Percentiles rank a stretch among this genome's conserved stretches.
phyloP scores from a whole-genome alignment of 2,888 invertebrate species.

The Chesias legatella region DNA sequence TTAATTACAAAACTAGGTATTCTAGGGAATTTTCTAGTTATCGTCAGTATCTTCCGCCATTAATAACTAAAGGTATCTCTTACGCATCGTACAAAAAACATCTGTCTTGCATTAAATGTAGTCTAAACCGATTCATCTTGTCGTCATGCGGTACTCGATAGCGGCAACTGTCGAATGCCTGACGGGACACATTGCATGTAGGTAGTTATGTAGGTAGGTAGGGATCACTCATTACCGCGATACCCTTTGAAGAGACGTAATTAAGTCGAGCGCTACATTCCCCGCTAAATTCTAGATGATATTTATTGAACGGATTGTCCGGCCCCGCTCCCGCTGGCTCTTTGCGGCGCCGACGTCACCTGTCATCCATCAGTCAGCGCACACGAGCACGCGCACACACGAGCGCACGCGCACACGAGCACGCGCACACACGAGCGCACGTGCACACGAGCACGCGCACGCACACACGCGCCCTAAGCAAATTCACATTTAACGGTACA shows the following conservation, averaged over 20 bases:
- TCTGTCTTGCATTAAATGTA: not conserved
- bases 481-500: slow-evolving; percentile 77
- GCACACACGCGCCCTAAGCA: slow-evolving; percentile 38
- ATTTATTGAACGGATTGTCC: slow-evolving; percentile 46
- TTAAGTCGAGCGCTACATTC: slow-evolving; percentile 45
- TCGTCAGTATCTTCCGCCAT: too few relatives aligned
- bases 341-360: slow-evolving; percentile 57
- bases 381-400: slow-evolving; percentile 68
- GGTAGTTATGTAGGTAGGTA: too few relatives aligned
- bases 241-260: slow-evolving; percentile 41
- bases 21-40: not conserved
- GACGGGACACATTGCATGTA: slow-evolving; percentile 8
- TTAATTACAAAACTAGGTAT: too few relatives aligned
- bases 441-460: slow-evolving; percentile 29
- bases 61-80: too few relatives aligned
- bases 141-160: slow-evolving; percentile 10
- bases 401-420: slow-evolving; percentile 37
- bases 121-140: slow-evolving; percentile 11
- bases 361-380: slow-evolving; percentile 79
- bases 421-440: slow-evolving; percentile 33
- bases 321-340: slow-evolving; percentile 50
- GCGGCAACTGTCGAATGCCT: slow-evolving; percentile 19
- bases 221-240: slow-evolving; percentile 44
- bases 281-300: slow-evolving; percentile 40
- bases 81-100: too few relatives aligned